phyloP scores from a whole-genome alignment of 2,888 invertebrate species.

The Tyria jacobaeae region DNA sequence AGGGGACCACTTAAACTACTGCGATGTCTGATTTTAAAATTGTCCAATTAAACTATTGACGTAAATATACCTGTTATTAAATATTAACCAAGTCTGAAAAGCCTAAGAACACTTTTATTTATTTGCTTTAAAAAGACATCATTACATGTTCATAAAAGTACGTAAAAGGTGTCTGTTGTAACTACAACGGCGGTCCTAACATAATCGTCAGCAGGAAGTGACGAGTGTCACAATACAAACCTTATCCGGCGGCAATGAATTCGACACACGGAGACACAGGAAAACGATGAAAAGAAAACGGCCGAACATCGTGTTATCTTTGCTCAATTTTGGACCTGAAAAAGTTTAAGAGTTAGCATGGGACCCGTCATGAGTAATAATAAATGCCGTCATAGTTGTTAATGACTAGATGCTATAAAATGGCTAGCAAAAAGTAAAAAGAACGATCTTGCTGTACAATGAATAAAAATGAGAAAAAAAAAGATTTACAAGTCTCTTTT shows the following conservation, averaged over 20 bases:
- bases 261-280: slow-evolving; percentile 54
- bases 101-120: too few species aligned
- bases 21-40: too few species aligned
- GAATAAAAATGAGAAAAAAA: too few species aligned
- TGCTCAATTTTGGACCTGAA: slow-evolving; percentile 32
- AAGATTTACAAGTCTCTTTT: too few species aligned
- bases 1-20: too few species aligned
- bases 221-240: slow-evolving; percentile 51
- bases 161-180: background rate
- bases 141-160: background rate
- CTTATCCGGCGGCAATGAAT: slow-evolving; percentile 77
- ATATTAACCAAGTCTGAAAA: background rate
- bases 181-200: background rate
- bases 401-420: too few species aligned
- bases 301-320: slow-evolving; percentile 47
- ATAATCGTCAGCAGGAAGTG: slow-evolving; percentile 19
- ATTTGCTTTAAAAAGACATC: too few species aligned
- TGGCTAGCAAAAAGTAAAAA: too few species aligned
- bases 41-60: too few species aligned
- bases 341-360: background rate
- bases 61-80: too few species aligned
- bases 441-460: too few species aligned
- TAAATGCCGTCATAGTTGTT: background rate
- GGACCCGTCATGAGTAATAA: background rate
- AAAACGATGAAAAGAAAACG: slow-evolving; percentile 47